Evolutionary conservation across 2,113 vertebrate species (phyloP).

Genomic region (Callithrix jacchus): DNA sequence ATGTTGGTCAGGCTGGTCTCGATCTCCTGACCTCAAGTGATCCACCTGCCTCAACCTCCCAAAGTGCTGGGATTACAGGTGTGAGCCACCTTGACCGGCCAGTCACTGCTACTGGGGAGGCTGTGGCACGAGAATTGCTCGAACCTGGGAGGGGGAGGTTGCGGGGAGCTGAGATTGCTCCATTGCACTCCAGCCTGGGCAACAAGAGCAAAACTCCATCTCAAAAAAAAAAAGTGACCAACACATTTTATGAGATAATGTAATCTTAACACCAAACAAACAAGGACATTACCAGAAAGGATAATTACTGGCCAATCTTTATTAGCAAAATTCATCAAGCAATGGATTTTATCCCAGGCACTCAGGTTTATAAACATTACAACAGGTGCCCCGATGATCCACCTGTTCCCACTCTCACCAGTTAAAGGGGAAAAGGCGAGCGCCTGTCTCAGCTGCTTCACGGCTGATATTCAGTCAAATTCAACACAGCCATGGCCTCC

Average conservation of each 20-base stretch:
- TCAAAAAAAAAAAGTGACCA: background rate
- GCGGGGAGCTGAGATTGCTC: no score
- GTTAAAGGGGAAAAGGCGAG: background rate
- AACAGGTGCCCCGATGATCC: background rate
- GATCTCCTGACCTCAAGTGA: no score
- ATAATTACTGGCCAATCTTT: background rate
- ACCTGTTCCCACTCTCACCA: background rate
- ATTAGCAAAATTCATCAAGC: background rate
- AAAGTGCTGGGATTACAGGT: no score
- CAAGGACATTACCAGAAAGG: background rate
- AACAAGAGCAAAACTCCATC: no score
- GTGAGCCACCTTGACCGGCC: no score
- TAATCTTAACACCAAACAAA: background rate
- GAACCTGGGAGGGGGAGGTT: no score
- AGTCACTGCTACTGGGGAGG: no score
- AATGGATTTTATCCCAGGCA: background rate
- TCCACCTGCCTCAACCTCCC: accelerated
- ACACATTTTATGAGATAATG: background rate
- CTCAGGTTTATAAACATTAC: background rate
- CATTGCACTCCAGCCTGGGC: no score
- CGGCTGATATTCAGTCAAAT: background rate
- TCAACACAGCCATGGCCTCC: background rate
- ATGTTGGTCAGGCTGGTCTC: no score
- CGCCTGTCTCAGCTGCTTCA: background rate
- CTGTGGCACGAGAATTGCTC: no score